A percentile compares a stretch with the other conserved stretches of the same genome.
phyloP scores from a whole-genome alignment of 1,140 invertebrate species.

The Hydropsyche tenuis region DNA sequence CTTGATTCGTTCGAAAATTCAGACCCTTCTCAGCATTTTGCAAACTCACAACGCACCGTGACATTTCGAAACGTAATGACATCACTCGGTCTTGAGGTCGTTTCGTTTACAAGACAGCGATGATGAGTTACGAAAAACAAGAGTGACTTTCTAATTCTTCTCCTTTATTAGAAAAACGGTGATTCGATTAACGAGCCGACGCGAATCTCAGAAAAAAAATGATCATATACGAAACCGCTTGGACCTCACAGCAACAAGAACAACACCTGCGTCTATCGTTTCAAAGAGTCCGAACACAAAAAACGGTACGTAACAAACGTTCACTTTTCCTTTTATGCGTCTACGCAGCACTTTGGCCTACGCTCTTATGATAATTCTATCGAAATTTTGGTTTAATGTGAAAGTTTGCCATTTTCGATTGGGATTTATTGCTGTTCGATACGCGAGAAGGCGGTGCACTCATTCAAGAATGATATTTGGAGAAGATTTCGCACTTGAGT shows the following conservation, averaged over 20 bases:
- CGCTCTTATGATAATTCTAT: not conserved
- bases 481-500: not conserved
- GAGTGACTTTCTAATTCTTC: slow-evolving; percentile 23
- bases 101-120: not conserved
- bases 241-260: not conserved
- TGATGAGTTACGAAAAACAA: slow-evolving; percentile 14
- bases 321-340: slow-evolving; percentile 25
- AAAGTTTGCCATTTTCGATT: not conserved
- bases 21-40: not conserved
- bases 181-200: slow-evolving; percentile 11
- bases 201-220: not conserved
- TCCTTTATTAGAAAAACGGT: slow-evolving; percentile 12
- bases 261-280: slow-evolving; percentile 9
- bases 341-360: not conserved
- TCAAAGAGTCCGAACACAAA: not conserved
- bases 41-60: not conserved
- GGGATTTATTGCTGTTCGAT: not conserved
- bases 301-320: slow-evolving; percentile 6
- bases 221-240: no score
- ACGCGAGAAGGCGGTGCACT: not conserved
- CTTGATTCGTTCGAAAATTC: not conserved
- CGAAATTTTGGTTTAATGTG: slow-evolving; percentile 3
- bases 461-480: not conserved
- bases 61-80: slow-evolving; percentile 3
- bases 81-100: not conserved